Evolutionary conservation across 2,888 invertebrate species (phyloP), one percentile per base, ranked within the genome.

Genomic region (Drosophila mimetica): DNA sequence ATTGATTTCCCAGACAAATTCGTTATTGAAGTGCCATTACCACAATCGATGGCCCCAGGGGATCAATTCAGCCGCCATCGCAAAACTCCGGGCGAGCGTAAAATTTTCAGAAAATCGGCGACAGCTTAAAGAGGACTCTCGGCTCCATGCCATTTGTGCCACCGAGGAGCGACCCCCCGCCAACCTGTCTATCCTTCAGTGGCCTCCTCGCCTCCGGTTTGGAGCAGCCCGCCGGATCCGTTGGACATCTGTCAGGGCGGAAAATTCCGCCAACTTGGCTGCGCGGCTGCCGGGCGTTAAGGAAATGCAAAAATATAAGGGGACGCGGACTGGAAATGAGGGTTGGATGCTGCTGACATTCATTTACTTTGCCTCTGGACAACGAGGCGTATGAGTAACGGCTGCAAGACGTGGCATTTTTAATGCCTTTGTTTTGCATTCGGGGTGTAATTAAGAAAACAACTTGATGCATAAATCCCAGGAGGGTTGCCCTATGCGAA

Each of bases 361-460:
- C 84, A 86, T 81, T 65, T 54, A 53, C 47, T 67, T 55, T 73
- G 71, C 71, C 46, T 57, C 61, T 48, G 67, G 73, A 59, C 71
- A 75, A 86, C 86, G 67, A 53, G 69, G 80, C 81, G 86, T 79
- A 83, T 83, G 80, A 71, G 81, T 53, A 63, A 52, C 41, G 41
- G 60, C 42, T 72, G 85, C 72, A 65, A 52, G 66, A 65, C 64
- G 34, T 37, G 63, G 70, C 67, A 87, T 79, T 74, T 74, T 73
- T 70, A 76, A 87, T 77, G 77, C 72, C 59, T 86, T 84, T 88
- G 77, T 86, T 63, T 67, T 72, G 74, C 83, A 87, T 84, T 77
- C 64, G 73, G 74, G 73, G 74, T 65, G 76, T 88, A 84, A 84
- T 84, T 84, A 84, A 83, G 84, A 77, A 75, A 77, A 79, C 83